These are phyloP conservation scores for Limnephilus rhombicus DNA, from an alignment of 2,888 invertebrate genomes.

Conservation along the genomic window DNA sequence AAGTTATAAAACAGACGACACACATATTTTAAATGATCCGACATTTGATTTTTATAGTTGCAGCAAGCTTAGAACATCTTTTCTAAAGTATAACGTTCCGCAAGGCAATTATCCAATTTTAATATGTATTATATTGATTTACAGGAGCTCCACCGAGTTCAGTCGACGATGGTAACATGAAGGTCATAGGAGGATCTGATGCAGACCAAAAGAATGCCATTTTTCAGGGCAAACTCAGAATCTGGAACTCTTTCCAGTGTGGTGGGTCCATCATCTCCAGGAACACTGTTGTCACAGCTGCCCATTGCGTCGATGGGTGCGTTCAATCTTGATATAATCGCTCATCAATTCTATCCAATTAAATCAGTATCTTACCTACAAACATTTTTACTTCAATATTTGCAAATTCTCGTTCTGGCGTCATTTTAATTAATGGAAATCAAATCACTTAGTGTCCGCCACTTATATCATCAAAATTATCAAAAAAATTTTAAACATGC, in stretches of 20 bases:
- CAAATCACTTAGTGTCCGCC: too few relatives aligned
- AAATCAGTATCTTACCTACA: background rate
- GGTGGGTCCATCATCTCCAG: conserved; percentile 74
- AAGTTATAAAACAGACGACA: too few relatives aligned
- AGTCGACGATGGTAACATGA: background rate
- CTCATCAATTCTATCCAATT: background rate
- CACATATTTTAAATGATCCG: too few relatives aligned
- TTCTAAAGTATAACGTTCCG: background rate
- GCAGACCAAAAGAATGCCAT: conserved; percentile 68
- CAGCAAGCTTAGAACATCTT: background rate
- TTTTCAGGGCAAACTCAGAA: conserved; percentile 67
- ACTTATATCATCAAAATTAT: too few relatives aligned
- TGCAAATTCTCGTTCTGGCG: too few relatives aligned
- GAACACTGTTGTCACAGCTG: conserved; percentile 75
- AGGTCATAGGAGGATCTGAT: conserved; percentile 67
- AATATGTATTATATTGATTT: background rate
- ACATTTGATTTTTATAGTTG: too few relatives aligned
- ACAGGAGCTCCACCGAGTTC: background rate
- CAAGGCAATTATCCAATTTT: background rate
- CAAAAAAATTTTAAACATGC: too few relatives aligned
- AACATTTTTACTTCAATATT: too few relatives aligned
- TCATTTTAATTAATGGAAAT: too few relatives aligned
- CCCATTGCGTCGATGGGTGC: conserved; percentile 74
- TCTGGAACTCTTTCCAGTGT: conserved; percentile 68
- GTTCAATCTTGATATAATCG: background rate